These are phyloP conservation scores for Panthera tigris DNA, from an alignment of 2,113 vertebrate species.

Conservation along the genomic window DNA sequence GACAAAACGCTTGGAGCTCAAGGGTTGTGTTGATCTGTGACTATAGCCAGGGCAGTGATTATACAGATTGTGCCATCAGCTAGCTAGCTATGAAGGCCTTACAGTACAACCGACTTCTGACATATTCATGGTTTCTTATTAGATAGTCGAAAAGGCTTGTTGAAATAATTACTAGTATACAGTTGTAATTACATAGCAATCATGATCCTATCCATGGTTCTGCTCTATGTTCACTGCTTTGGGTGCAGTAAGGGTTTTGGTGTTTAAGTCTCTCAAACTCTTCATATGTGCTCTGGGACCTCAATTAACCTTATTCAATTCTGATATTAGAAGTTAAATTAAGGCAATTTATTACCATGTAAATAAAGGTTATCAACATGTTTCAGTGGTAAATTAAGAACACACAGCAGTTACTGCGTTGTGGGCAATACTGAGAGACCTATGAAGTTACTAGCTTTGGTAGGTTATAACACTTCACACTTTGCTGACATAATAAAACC, in stretches of 20 bases:
- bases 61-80: neutral
- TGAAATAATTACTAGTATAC: constrained; percentile 49
- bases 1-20: neutral
- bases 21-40: neutral
- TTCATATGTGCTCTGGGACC: neutral
- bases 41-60: accelerated
- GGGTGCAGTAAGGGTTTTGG: neutral
- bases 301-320: constrained; percentile 44
- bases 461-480: neutral
- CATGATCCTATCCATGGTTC: constrained; percentile 5
- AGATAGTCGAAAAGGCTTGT: constrained; percentile 3
- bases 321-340: constrained; percentile 43
- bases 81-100: neutral
- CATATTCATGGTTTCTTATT: constrained; percentile 40
- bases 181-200: constrained; percentile 40
- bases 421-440: neutral
- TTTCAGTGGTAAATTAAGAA: neutral
- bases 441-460: neutral
- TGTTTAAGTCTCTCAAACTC: constrained; percentile 8
- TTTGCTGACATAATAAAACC: neutral
- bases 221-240: neutral
- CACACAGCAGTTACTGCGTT: neutral
- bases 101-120: neutral
- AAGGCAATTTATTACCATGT: constrained; percentile 10
- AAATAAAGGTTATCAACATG: neutral